These are phyloP conservation scores for Ferrisia virgata DNA, from an alignment of 2,888 invertebrate genomes.

Conservation along the genomic window DNA sequence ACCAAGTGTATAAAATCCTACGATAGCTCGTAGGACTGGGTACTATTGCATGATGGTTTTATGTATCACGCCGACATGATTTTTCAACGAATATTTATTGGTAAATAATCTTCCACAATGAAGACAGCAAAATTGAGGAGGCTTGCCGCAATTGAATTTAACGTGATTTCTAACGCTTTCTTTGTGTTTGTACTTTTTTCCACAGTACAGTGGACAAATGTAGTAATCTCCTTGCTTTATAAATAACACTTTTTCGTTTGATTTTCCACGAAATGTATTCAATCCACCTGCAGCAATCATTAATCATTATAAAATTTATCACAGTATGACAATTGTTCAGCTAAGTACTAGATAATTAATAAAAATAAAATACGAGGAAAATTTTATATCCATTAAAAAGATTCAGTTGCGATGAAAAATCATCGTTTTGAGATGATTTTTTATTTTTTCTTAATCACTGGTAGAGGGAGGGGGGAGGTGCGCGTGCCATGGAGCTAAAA, in stretches of 20 bases:
- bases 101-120: slow-evolving; percentile 49
- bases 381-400: too few species aligned
- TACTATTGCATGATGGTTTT: neutral
- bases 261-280: neutral
- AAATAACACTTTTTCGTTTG: neutral
- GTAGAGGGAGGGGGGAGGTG: too few species aligned
- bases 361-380: too few species aligned
- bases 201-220: slow-evolving; percentile 50
- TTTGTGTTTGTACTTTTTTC: slow-evolving; percentile 57
- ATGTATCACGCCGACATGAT: slow-evolving; percentile 36
- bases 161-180: slow-evolving; percentile 72
- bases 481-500: too few species aligned
- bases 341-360: too few species aligned
- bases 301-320: neutral
- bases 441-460: too few species aligned
- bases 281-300: neutral
- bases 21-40: too few species aligned
- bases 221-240: slow-evolving; percentile 12
- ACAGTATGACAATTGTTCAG: too few species aligned
- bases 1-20: neutral
- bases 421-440: too few species aligned
- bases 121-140: slow-evolving; percentile 73
- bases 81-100: slow-evolving; percentile 51
- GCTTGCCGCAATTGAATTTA: slow-evolving; percentile 81
- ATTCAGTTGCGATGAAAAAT: too few species aligned